Evolutionary conservation across 2,888 invertebrate genomes (phyloP).

Genomic region (Agriotes lineatus): DNA sequence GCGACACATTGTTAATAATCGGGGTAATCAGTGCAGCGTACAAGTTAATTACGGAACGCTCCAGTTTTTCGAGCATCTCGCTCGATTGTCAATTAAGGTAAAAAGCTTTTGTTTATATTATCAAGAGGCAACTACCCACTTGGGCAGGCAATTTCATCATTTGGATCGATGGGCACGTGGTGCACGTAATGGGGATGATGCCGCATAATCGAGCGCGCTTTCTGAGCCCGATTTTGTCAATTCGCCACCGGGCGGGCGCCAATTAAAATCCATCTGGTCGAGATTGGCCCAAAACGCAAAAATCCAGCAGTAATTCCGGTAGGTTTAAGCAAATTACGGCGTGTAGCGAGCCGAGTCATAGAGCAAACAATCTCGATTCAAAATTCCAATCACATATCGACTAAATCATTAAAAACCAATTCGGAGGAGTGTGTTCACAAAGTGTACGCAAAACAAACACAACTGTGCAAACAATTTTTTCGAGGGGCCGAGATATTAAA

Average conservation of each 20-base stretch:
- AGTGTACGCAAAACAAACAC: conserved; percentile 28
- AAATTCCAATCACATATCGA: conserved; percentile 40
- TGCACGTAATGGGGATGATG: background rate
- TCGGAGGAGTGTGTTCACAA: conserved; percentile 25
- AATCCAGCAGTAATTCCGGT: conserved; percentile 13
- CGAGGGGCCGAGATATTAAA: conserved; percentile 8
- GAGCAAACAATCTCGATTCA: conserved; percentile 27
- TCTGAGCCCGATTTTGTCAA: background rate
- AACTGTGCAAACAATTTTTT: conserved; percentile 15
- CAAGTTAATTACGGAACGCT: conserved; percentile 39
- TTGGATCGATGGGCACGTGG: conserved; percentile 26
- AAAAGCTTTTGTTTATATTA: conserved; percentile 41
- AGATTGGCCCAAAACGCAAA: conserved; percentile 23
- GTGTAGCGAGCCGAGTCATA: conserved; percentile 18
- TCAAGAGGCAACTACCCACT: conserved; percentile 37
- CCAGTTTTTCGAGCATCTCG: conserved; percentile 37
- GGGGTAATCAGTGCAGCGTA: conserved; percentile 40
- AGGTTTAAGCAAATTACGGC: conserved; percentile 27
- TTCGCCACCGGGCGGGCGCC: background rate
- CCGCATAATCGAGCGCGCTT: background rate
- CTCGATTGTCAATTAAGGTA: conserved; percentile 42
- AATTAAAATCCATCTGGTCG: conserved; percentile 27
- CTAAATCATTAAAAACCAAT: conserved; percentile 43
- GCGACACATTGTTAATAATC: conserved; percentile 41
- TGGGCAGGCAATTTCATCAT: conserved; percentile 34